Conservation (phyloP, 2,113 vertebrate species). For the Neopipo cinnamomea region DNA sequence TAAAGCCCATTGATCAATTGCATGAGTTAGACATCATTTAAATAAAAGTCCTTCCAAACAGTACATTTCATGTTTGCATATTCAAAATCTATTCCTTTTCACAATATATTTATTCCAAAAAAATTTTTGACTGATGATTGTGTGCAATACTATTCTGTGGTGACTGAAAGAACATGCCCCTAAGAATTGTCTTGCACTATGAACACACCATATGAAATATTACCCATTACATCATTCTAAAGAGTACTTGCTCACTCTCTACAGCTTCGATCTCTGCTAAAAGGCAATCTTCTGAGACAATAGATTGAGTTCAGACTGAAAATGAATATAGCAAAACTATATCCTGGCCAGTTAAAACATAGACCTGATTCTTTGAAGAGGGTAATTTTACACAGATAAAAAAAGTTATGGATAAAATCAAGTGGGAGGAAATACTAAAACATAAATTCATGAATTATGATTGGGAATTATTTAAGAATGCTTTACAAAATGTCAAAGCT, state of each 20-base stretch:
- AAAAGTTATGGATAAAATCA: background rate
- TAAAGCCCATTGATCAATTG: background rate
- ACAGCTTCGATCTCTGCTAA: background rate
- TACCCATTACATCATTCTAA: background rate
- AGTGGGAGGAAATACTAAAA: background rate
- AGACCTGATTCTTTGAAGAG: background rate
- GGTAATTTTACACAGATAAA: background rate
- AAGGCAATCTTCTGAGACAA: background rate
- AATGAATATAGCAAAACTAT: background rate
- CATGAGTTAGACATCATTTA: background rate
- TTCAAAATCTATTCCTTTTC: background rate
- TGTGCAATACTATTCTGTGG: accelerated
- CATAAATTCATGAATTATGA: background rate
- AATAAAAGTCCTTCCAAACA: background rate
- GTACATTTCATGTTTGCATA: background rate
- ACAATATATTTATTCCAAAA: background rate
- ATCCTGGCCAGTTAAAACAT: background rate
- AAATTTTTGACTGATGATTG: background rate
- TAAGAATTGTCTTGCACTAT: background rate
- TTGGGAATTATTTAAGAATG: background rate
- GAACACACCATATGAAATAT: background rate
- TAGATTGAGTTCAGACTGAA: background rate
- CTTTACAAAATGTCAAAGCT: background rate
- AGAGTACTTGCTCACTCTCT: background rate
- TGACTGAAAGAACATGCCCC: background rate